Evolutionary conservation across 2,797 vertebrate genomes (phyloP), one percentile per base, ranked within the genome.

Genomic region (Thripadectes ignobilis): DNA sequence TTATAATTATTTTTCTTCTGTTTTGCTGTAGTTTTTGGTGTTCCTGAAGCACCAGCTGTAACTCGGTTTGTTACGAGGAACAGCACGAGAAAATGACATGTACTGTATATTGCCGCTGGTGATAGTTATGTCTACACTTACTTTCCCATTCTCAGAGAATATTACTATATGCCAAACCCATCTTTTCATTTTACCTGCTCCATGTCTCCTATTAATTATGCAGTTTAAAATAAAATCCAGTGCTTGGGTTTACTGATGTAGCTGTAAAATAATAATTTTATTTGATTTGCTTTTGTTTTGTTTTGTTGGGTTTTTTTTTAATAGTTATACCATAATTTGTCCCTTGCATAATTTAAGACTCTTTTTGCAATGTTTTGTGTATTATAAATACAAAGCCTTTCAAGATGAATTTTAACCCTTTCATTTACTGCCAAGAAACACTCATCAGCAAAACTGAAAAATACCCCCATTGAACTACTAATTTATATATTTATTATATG

Each of bases 11-110:
- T 73, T 97, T 97, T 91, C 85, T 97, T 97, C 97, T 98, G 98
- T 98, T 98, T 98, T 96, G 93, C 97, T 97, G 87, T 96, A 95
- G 96, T 97, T 88, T 97, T 93, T 96, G 98, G 98, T 98, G 98
- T 98, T 97, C 89, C 97, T 98, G 95, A 92, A 97, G 96, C 96
- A 96, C 93, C 94, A 97, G 93, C 96, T 96, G 91, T 98, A 98
- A 97, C 97, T 98, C 98, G 96, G 85, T 97, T 94, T 97, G 97
- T 97, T 95, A 94, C 86, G 96, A 97, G 97, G 94, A 96, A 85
- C 95, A 97, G 95, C 96, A 94, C 62, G n/a, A 95, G 96, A 96
- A 92, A 96, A 95, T 92, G 92, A 94, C 95, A 93, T 92, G 97
- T 97, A 97, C 97, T 97, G 97, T 97, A 95, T 96, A 93, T 94